Base-by-base conservation (phyloP, 2,113 vertebrate species). In the Dicrurus megarhynchus region DNA sequence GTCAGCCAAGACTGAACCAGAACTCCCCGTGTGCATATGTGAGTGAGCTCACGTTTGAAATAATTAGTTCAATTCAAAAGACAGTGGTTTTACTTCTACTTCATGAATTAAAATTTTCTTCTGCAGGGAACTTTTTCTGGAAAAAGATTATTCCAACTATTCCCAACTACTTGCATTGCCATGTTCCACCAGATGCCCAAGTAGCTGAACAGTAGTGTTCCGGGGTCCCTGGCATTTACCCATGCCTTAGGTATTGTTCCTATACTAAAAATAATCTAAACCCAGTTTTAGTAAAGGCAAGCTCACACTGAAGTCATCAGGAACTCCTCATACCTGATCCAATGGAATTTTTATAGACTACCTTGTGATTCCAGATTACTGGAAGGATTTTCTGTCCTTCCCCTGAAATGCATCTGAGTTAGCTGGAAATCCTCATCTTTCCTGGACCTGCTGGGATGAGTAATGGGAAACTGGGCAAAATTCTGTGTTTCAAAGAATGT, bases 401-500 rank as follows among this genome's bases (percentile, higher is more conserved):
- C 30, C 30, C 55, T 65, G 60, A 56, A 76, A 76, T 20, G 30
- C 6, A 69, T 46, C 17, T 0, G 6, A n/a, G 11, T 41, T 33
- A 37, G 44, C n/a, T 89, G n/a, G 65, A 82, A 92, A 84, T 60
- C 52, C 41, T 89, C 26, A 33, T 73, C 59, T 46, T 78, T 30
- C 35, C 32, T 49, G 73, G 49, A 68, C n/a, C 75, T 20, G 2
- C 49, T 52, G 57, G 35, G 61, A 79, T 37, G 44, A 69, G 17
- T 37, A 87, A 67, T 0, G 9, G 37, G 39, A 41, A 32, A 41
- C 8, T 15, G 19, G 46, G 7, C 69, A 61, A 87, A 84, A 88
- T 9, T 78, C 33, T 52, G 16, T 20, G 2, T 59, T 30, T 69
- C n/a, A 57, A n/a, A n/a, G n/a, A n/a, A n/a, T 0, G 0, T 16